These are phyloP conservation scores for Polymixis lichenea DNA, from an alignment of 2,888 invertebrate species.

Conservation along the genomic window DNA sequence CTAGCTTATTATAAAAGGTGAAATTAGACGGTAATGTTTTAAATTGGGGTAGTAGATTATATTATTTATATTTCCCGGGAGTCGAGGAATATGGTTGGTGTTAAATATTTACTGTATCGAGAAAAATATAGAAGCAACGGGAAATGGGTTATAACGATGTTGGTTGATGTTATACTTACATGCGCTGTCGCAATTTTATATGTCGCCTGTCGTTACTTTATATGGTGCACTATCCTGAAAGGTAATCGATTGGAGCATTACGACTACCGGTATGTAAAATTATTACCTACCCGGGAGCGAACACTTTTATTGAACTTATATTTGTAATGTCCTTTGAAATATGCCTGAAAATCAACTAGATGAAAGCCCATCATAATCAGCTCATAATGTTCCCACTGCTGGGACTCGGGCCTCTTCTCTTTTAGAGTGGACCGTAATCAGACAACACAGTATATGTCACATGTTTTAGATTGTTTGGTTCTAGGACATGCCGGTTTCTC, in stretches of 20 bases:
- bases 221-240: constrained; percentile 4
- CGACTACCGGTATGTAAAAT: not conserved
- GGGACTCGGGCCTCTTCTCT: too few species aligned
- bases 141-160: constrained; percentile 36
- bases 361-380: too few species aligned
- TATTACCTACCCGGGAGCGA: not conserved
- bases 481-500: too few species aligned
- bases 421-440: too few species aligned
- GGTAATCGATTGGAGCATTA: constrained; percentile 11
- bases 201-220: constrained; percentile 24
- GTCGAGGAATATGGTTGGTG: constrained; percentile 19
- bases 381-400: too few species aligned
- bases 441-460: too few species aligned
- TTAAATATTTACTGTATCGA: constrained; percentile 35
- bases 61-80: constrained; percentile 35
- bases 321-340: not conserved
- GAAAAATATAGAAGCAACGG: constrained; percentile 44
- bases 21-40: constrained; percentile 60
- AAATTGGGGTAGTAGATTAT: constrained; percentile 38
- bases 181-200: constrained; percentile 31
- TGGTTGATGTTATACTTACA: constrained; percentile 31
- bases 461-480: too few species aligned
- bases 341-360: not conserved
- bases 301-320: not conserved
- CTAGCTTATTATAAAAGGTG: constrained; percentile 61